A percentile compares a stretch with the other conserved stretches of the same genome.
These are phyloP conservation scores for Clarias batrachus DNA, from an alignment of 2,113 vertebrate species.

Conservation along the genomic window DNA sequence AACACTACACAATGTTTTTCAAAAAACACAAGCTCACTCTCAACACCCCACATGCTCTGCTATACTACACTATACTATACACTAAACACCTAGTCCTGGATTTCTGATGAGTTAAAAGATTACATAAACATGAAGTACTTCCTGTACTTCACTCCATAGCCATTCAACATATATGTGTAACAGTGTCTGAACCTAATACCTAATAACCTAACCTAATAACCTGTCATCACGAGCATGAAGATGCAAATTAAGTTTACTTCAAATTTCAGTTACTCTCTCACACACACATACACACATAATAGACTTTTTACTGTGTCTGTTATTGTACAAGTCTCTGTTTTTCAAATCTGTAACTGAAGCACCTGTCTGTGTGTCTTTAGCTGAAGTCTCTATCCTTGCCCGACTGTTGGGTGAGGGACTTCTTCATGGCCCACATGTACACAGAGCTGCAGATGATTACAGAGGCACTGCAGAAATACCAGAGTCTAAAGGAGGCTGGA, in stretches of 20 bases:
- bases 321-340: neutral
- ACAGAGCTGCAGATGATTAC: conserved; percentile 98
- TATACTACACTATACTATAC: neutral
- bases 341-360: neutral
- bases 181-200: neutral
- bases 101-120: neutral
- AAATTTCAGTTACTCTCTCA: neutral
- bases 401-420: conserved; percentile 97
- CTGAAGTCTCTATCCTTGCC: conserved; percentile 95
- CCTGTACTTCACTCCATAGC: neutral
- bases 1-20: neutral
- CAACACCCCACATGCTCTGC: neutral
- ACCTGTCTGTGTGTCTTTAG: conserved; percentile 67
- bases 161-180: neutral
- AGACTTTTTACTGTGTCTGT: neutral
- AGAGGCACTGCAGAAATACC: conserved; percentile 96
- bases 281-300: neutral
- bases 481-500: conserved; percentile 93
- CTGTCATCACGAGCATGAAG: neutral
- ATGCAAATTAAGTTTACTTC: neutral
- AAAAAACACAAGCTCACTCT: too few species aligned
- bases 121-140: neutral
- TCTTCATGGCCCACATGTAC: conserved; percentile 98
- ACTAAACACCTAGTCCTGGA: neutral
- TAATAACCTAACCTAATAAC: too few species aligned